Evolutionary conservation across 2,113 vertebrate species (phyloP), one percentile per base, ranked within the genome.

Genomic region (Apteryx owenii): DNA sequence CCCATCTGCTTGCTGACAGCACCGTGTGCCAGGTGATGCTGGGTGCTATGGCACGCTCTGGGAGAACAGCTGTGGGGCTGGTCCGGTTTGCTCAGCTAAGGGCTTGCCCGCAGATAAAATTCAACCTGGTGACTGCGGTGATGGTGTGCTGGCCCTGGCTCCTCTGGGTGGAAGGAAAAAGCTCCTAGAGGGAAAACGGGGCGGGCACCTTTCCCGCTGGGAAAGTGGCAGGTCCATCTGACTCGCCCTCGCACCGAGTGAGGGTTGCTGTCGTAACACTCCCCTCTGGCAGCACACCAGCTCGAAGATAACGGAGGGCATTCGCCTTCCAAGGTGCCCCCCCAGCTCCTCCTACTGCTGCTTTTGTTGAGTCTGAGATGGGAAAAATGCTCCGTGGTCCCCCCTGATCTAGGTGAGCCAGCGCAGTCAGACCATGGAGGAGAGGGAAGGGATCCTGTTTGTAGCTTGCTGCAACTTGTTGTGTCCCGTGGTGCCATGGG

Each of bases 21-120:
- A 51, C 11, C 80, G 25, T 31, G 62, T 16, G 51, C 64, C 0
- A 0, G 23, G 72, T 1, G 0, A 31, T 87, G 65, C 58, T 0
- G 0, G 14, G 23, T 80, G 60, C 71, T 0, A 0, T 29, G 26
- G 60, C 22, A 17, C 0, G 0, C 19, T 42, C n/a, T 0, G 0
- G 81, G 69, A 81, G 31, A 54, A 62, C 88, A 48, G 26, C 1
- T 0, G 8, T 66, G 60, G 46, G 61, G 20, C 54, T 48, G 31
- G 9, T 42, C 60, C 19, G 10, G 31, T 73, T 79, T 89, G 50
- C 33, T 89, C 25, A 64, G 42, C 50, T 22, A 12, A 90, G 46
- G 84, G 42, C 65, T 91, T 38, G 40, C 28, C 77, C 28, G 9
- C 33, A 44, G 51, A 46, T 77, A 22, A 33, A 91, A 81, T n/a